Evolutionary conservation across 2,797 vertebrate genomes (phyloP), one percentile per base, ranked within the genome.

Genomic region (Paramormyrops hopkinsi): DNA sequence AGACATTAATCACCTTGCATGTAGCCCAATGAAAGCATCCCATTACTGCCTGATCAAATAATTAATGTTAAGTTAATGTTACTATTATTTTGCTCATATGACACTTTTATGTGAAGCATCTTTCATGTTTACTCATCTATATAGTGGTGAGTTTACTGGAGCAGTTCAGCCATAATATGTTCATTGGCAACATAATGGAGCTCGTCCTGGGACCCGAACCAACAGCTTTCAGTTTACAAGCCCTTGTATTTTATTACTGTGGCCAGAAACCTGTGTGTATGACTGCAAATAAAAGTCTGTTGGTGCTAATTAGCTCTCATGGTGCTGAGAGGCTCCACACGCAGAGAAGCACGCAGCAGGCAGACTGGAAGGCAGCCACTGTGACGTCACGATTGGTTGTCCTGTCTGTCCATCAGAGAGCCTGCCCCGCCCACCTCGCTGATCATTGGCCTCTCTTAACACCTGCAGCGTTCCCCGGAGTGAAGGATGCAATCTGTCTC

Each of bases 401-500:
- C 59, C n/a, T 41, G 19, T 83, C 56, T 85, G 5, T 83, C 50
- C 76, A 5, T 84, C 48, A 29, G 51, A 2, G 9, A 85, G 19
- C 37, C 44, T 50, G 44, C 44, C 44, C 44, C 19, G 22, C 82
- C 44, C 48, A 25, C 25, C 3, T 25, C 1, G 9, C 56, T 25
- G 29, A 54, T 29, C 41, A 8, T 14, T 41, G 14, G 3, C 53
- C 17, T 88, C 8, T 87, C 25, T 22, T 22, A 82, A n/a, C 90
- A 51, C 33, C 46, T 25, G 89, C 94, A 95, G 96, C 95, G 91
- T 97, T 98, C 93, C 94, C 98, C 88, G 94, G 94, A 89, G 95
- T 92, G 90, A 95, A 94, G 93, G 96, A 96, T 87, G 97, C 97
- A 87, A 95, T 97, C 92, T 96, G 96, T 0, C 76, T 97, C 86